Percentiles rank a stretch among this genome's conserved stretches.
Conservation (phyloP, 1,140 invertebrate genomes). For the Eriocheir sinensis region DNA sequence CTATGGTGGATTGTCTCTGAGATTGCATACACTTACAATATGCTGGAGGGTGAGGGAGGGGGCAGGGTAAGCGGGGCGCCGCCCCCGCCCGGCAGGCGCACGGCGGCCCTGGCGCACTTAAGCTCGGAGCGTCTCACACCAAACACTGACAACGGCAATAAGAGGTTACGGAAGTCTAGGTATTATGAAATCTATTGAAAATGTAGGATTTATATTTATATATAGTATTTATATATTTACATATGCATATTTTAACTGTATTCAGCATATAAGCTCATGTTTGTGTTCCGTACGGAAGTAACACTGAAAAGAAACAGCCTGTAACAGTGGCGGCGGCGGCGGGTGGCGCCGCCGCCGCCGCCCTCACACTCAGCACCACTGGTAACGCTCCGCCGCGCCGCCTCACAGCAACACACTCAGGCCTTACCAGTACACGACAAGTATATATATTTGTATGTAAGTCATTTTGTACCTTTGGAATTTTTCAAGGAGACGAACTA, state of each 20-base stretch:
- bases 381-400: neutral
- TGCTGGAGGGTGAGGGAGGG: neutral
- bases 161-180: neutral
- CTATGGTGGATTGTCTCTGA: constrained; percentile 1
- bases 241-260: constrained; percentile 26
- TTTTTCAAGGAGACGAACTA: constrained; percentile 15
- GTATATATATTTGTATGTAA: constrained; percentile 47
- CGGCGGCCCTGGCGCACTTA: neutral
- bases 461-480: constrained; percentile 53
- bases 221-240: constrained; percentile 39
- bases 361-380: constrained; percentile 18
- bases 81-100: neutral
- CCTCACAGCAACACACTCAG: constrained; percentile 15
- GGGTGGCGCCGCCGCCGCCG: neutral
- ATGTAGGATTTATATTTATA: constrained; percentile 19
- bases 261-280: constrained; percentile 62
- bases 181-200: constrained; percentile 16
- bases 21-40: neutral
- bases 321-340: neutral
- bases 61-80: neutral
- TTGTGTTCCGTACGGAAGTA: constrained; percentile 56
- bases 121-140: constrained; percentile 19
- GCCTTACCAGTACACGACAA: constrained; percentile 14
- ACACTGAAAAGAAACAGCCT: constrained; percentile 12
- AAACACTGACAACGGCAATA: constrained; percentile 1